phyloP scores from a whole-genome alignment of 2,888 invertebrate species.

The Epinotia demarniana region DNA sequence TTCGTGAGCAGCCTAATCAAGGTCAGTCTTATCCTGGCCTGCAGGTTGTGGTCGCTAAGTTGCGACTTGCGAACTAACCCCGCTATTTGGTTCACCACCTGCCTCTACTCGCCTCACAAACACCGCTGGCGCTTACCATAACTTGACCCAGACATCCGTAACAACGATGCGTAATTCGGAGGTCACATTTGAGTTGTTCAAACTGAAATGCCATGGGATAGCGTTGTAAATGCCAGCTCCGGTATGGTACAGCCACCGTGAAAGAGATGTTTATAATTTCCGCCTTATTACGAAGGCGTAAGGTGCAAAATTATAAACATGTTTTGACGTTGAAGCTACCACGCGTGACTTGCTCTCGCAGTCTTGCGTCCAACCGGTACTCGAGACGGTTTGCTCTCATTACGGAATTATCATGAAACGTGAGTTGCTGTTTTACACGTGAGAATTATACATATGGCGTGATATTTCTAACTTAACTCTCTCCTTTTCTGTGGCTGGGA shows the following conservation, averaged over 20 bases:
- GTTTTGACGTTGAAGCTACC: no score
- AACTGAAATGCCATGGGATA: neutral
- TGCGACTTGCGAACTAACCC: no score
- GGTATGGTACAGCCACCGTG: constrained; percentile 41
- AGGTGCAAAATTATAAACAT: no score
- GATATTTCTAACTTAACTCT: neutral
- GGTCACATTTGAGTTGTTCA: neutral
- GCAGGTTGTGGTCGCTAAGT: no score
- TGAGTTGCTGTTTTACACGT: neutral
- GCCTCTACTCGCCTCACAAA: neutral
- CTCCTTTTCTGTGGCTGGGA: neutral
- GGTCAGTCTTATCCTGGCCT: no score
- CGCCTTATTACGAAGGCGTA: no score
- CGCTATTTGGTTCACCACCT: no score
- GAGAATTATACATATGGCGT: neutral
- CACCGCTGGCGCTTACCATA: neutral
- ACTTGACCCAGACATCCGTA: neutral
- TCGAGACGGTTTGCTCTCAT: constrained; percentile 32
- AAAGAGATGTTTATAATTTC: no score
- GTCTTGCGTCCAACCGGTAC: constrained; percentile 53
- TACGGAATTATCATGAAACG: constrained; percentile 16
- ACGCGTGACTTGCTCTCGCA: constrained; percentile 55
- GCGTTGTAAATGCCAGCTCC: constrained; percentile 36
- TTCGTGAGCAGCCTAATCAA: neutral
- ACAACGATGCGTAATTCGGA: neutral